Evolutionary conservation across 1,140 invertebrate species (phyloP), one percentile per base, ranked within the genome.

Genomic region (Sweltsa coloradensis): DNA sequence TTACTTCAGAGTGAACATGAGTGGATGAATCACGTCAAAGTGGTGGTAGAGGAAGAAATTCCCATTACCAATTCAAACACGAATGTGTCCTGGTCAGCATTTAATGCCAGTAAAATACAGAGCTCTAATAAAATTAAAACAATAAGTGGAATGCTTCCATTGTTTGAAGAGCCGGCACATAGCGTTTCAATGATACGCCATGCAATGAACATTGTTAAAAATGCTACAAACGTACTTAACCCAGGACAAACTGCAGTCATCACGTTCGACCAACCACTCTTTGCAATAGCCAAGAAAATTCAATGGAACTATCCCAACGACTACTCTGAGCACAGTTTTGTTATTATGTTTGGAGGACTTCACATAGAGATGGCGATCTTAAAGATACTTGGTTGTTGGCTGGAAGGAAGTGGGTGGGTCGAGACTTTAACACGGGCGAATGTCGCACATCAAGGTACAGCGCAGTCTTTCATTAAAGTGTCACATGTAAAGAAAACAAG

Each of bases 241-340:
- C 53, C 51, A n/a, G 46, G 40, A 13, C 55, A 57, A 37, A 40
- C 48, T 16, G 51, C 55, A 40, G 50, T 55, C 4, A 47, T 57
- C 14, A 26, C 42, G 9, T 25, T 51, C 16, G 55, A 58, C 27
- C 55, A 57, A 29, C 53, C 53, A 22, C 51, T 56, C 0, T 58
- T 16, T 49, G 46, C 45, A 5, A 6, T 54, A 6, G 36, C 47
- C 40, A 57, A 58, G 40, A 37, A 51, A 16, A 55, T 59, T 19
- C 57, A 58, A 41, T 58, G 51, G 53, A 42, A 18, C 13, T 48
- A 14, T 5, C 46, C 46, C 22, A 18, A 45, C n/a, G 29, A 16
- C 14, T 48, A 49, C 22, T 23, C 22, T 19, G 41, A 44, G 26
- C 27, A 39, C 22, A 49, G 26, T 21, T 16, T 42, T 29, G 50